These are phyloP conservation scores for Hyperoplus lanceolatus DNA, from an alignment of 2,797 vertebrate species.

Conservation along the genomic window DNA sequence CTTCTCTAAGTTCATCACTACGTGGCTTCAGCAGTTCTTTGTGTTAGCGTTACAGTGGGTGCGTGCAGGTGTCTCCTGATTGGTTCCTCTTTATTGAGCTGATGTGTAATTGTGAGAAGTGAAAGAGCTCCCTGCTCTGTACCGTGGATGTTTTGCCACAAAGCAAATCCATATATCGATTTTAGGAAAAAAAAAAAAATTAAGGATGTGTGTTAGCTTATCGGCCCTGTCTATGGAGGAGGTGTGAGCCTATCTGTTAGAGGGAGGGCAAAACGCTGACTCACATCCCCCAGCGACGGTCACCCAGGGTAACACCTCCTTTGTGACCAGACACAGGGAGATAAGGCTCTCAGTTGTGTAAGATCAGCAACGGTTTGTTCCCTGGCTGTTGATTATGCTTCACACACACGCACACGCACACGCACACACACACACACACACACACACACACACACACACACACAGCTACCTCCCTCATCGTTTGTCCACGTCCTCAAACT, in stretches of 20 bases:
- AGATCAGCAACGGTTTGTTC: slow-evolving; percentile 39
- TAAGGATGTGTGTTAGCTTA: slow-evolving; percentile 38
- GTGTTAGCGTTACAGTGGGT: neutral
- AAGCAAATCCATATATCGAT: slow-evolving; percentile 35
- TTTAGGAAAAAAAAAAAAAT: neutral
- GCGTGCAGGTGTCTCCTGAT: neutral
- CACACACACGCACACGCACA: neutral
- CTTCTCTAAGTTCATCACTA: neutral
- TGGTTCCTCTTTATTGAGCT: neutral
- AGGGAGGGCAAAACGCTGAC: slow-evolving; percentile 71
- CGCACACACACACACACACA: slow-evolving; percentile 12
- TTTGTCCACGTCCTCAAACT: neutral
- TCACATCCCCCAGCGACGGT: slow-evolving; percentile 77
- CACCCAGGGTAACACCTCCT: slow-evolving; percentile 71
- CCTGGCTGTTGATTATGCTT: slow-evolving; percentile 6
- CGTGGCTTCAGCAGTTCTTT: neutral
- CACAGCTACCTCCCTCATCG: slow-evolving; percentile 1
- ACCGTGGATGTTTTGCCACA: slow-evolving; percentile 29
- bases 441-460: slow-evolving; percentile 11
- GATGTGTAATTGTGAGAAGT: slow-evolving; percentile 4
- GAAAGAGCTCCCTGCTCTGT: slow-evolving; percentile 19
- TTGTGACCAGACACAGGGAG: slow-evolving; percentile 59
- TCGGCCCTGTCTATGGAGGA: slow-evolving; percentile 34
- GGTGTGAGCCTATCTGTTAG: slow-evolving; percentile 33
- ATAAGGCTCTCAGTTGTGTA: slow-evolving; percentile 53